Conservation (phyloP, 2,888 invertebrate species). For the Candidula unifasciata region DNA sequence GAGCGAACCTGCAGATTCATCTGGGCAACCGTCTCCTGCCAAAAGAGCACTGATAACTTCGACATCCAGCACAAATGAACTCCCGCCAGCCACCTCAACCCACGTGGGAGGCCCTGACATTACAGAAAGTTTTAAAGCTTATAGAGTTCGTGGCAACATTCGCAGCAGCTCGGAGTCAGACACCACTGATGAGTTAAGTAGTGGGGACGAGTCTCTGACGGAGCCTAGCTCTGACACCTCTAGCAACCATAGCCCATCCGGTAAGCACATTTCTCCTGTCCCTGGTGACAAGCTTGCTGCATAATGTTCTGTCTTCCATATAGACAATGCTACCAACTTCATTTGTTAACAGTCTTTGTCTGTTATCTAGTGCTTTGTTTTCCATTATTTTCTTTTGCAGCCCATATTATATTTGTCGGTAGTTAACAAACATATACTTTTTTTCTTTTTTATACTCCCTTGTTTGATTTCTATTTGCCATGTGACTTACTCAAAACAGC, state of each 20-base stretch:
- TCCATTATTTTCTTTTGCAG: too few relatives aligned
- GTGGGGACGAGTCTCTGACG: conserved; percentile 71
- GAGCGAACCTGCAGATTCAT: conserved; percentile 50
- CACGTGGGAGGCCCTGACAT: conserved; percentile 64
- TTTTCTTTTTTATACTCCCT: neutral
- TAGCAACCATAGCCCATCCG: conserved; percentile 70
- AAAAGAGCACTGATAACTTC: conserved; percentile 61
- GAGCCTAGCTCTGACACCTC: conserved; percentile 69
- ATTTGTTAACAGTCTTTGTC: conserved; percentile 16
- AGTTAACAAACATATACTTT: neutral
- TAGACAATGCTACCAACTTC: conserved; percentile 27
- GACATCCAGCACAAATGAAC: conserved; percentile 26
- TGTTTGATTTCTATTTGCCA: conserved; percentile 3
- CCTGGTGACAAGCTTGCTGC: conserved; percentile 31
- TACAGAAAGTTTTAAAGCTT: conserved; percentile 79
- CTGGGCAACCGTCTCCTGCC: conserved; percentile 54
- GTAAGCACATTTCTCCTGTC: conserved; percentile 55
- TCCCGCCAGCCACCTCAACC: conserved; percentile 56
- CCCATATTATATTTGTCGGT: too few relatives aligned
- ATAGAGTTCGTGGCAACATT: conserved; percentile 74
- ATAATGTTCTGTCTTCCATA: conserved; percentile 11
- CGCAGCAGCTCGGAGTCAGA: conserved; percentile 73
- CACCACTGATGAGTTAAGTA: conserved; percentile 72
- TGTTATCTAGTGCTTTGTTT: too few relatives aligned
- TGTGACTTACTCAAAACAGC: neutral